Evolutionary conservation across 2,888 invertebrate species (phyloP), one percentile per base, ranked within the genome.

Genomic region (Melipona beecheii): DNA sequence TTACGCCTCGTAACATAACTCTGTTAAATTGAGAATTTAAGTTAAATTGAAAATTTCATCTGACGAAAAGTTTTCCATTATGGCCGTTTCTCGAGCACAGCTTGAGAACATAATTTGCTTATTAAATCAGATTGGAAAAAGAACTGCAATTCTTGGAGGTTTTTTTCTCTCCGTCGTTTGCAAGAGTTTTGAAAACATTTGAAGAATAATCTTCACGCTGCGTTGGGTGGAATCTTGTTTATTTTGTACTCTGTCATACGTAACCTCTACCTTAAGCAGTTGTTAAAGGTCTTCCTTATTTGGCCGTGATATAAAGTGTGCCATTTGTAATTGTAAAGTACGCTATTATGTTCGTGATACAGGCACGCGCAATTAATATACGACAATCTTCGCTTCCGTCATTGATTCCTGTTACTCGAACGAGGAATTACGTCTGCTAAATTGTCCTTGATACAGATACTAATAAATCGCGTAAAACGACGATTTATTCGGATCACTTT

Each of bases 291-390:
- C 58, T 60, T 49, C 60, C 54, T 43, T 49, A 72, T 62, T 73
- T 54, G 74, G 50, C n/a, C 49, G 56, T 54, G 74, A 75, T 66
- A 43, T 66, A 66, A 73, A 73, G 54, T 66, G 65, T 75, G 74
- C 64, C 65, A 65, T 66, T 66, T 75, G 64, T 58, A 73, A 54
- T 62, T 52, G 65, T 75, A 65, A 65, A 54, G 36, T 68, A 27
- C 54, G 54, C 54, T 43, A 75, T 31, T 54, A 52, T 43, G 49
- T 36, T 17, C 74, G 24, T 54, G 74, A 24, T 56, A 49, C 36
- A 65, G 24, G 74, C 24, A 75, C 65, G n/a, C 36, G 65, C 54
- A 65, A 36, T 75, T 75, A 75, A 75, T 75, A 66, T 56, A 66
- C 27, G 50, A 50, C 65, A 6, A n/a, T 65, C 31, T 36, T 36